Evolutionary conservation across 2,797 vertebrate genomes (phyloP), one percentile per base, ranked within the genome.

Genomic region (Anniella stebbinsi): DNA sequence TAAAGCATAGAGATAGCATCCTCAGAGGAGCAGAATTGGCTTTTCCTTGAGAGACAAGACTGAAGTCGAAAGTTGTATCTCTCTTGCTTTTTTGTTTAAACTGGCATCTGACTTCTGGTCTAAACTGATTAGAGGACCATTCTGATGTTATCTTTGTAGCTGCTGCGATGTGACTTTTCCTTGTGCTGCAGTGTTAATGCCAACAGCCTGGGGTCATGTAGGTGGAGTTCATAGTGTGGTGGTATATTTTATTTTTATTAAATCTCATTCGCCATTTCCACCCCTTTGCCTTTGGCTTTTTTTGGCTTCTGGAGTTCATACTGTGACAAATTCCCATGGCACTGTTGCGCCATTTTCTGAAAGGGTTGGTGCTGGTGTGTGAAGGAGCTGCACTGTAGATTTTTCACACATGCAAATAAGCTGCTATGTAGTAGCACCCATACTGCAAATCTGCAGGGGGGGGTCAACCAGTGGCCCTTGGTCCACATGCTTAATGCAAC

Each of bases 1-100:
- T 89, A 92, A 82, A 86, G 12, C 36, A 83, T 66, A 80, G n/a
- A 13, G 0, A 0, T 57, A 11, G 57, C 57, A 81, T 63, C 73
- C 75, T 88, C 73, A 88, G 10, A 13, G 54, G 69, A 3, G 1
- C 80, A 54, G 57, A 33, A 63, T 8, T 60, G 30, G 87, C 92
- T 86, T 88, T 70, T 88, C 66, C 90, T 81, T 33, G 45, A 84
- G 83, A 18, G 60, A 85, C 25, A 12, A 86, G 18, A 5, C 2
- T 54, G 21, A 85, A 72, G 18, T 33, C 18, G 21, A 36, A 11
- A 45, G 60, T 48, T 81, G n/a, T 38, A 54, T 81, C 15, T 38
- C 11, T 81, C 54, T 33, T 33, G 36, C n/a, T 73, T 38, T 45
- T 45, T 45, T 45, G 45, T 12, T 60, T 33, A 54, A 80, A 80